Evolutionary conservation across 2,888 invertebrate genomes (phyloP).

Genomic region (Eudasyphora cyanicolor): DNA sequence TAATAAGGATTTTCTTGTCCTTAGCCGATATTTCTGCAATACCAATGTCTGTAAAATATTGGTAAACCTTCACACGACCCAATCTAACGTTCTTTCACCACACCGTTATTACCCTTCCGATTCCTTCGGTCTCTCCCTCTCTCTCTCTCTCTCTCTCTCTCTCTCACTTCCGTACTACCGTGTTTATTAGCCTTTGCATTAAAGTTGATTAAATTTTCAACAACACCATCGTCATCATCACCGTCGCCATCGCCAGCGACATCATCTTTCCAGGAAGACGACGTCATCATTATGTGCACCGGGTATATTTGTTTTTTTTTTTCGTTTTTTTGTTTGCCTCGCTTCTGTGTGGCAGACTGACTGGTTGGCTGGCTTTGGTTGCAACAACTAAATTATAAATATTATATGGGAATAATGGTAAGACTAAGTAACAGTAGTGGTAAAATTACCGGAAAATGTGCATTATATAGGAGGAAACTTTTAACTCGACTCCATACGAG

Average conservation of each 20-base stretch:
- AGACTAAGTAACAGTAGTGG: slow-evolving; percentile 24
- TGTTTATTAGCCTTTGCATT: slow-evolving; percentile 40
- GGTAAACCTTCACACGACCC: no score
- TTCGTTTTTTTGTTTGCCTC: background rate
- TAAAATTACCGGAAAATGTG: slow-evolving; percentile 25
- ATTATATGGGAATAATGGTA: slow-evolving; percentile 6
- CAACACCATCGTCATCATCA: slow-evolving; percentile 21
- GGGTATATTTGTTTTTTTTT: background rate
- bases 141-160: background rate
- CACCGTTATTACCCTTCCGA: no score
- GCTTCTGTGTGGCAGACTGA: background rate
- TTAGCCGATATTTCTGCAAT: no score
- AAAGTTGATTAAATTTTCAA: slow-evolving; percentile 47
- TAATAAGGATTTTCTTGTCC: no score
- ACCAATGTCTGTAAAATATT: no score
- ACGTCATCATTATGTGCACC: slow-evolving; percentile 18
- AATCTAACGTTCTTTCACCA: no score
- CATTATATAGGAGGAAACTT: slow-evolving; percentile 11
- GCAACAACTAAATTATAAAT: slow-evolving; percentile 20
- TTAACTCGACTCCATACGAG: background rate
- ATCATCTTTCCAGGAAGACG: background rate
- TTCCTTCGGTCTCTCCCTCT: no score
- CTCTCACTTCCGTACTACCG: background rate
- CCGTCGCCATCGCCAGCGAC: background rate
- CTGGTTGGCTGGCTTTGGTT: background rate